Evolutionary conservation across 2,888 invertebrate species (phyloP), one percentile per base, ranked within the genome.

Genomic region (Calliopum simillimum): DNA sequence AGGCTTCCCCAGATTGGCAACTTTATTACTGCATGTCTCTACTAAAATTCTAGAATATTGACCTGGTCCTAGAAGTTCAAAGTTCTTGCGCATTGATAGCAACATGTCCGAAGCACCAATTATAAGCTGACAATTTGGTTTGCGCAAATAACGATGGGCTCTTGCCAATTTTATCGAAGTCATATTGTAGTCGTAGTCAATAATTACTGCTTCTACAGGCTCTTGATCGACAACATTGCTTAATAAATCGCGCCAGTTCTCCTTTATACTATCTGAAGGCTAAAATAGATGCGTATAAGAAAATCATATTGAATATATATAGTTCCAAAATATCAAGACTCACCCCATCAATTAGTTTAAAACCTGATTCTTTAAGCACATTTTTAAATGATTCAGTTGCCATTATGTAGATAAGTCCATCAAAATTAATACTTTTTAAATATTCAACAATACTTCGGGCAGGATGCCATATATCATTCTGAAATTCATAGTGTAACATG

Each of bases 171-270:
- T 88, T 1, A 81, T 43, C 69, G 85, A 86, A 41, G 82, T 87
- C 12, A 87, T 73, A 72, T 87, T 86, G 0, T 87, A 74, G 69
- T 88, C 87, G 13, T 85, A 79, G 77, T 89, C 89, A 3, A 87
- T 71, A 13, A 89, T 76, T 1, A 89, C 88, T 0, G 88, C 89
- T 16, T 87, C 85, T 1, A 88, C 84, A 0, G 85, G 83, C 51
- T 83, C 76, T 11, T 72, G 70, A 68, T 81, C 80, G 19, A 79
- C 79, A 0, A 83, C 74, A 23, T 79, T 55, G 3, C 25, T 72
- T 2, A 76, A 72, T 43, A 83, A 55, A n/a, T 71, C 79, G 0
- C 47, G 14, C 13, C 56, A 76, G 6, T 47, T 77, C 16, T 85
- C 85, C 5, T 79, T 74, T 1, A 84, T 71, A 33, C 81, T 73